Base-by-base conservation (phyloP, 1,140 invertebrate species). In the Neodiprion fabricii region DNA sequence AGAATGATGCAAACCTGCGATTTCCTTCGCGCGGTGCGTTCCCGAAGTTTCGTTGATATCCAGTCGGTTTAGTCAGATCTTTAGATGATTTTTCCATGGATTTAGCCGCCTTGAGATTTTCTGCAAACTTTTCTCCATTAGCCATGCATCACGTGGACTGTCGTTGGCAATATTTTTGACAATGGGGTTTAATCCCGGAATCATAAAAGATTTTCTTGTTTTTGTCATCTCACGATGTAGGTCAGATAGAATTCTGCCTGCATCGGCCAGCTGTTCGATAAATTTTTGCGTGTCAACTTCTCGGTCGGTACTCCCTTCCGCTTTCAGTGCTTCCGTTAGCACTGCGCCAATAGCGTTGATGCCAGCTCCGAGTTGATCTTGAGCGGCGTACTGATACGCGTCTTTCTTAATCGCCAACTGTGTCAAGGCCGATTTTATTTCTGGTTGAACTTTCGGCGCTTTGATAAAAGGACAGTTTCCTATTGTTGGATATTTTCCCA, bases 51-150 rank as follows among this genome's bases (percentile, higher is more conserved):
- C 53, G 53, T 61, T 61, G 53, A 7, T 61, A 61, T 61, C 53
- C 53, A 7, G 1, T 66, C 65, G 61, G 72, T 70, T 73, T 75
- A 0, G 69, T n/a, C 9, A 77, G 47, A 14, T 49, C 72, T 21
- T 74, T 75, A 1, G 67, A 69, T 7, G 72, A 73, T 67, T 78
- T 78, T 66, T 78, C 74, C 8, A 79, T 70, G 1, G 74, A 69
- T 50, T 79, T 73, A 9, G 75, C 75, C 12, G 71, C 40, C 66
- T 77, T 79, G 2, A 77, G 47, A 12, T 71, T 72, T 65, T 79
- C 77, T 1, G 68, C 4, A 67, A 78, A 73, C 9, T 78, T 72
- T 23, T 76, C 65, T 1, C 73, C 77, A 48, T 74, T 47, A 76
- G 17, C 23, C 53, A 65, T 14, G 17, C 28, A 21, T 71, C 72